A percentile compares a stretch with the other conserved stretches of the same genome.
Evolutionary conservation across 2,113 vertebrate species (phyloP).

Genomic region (Saccopteryx leptura): DNA sequence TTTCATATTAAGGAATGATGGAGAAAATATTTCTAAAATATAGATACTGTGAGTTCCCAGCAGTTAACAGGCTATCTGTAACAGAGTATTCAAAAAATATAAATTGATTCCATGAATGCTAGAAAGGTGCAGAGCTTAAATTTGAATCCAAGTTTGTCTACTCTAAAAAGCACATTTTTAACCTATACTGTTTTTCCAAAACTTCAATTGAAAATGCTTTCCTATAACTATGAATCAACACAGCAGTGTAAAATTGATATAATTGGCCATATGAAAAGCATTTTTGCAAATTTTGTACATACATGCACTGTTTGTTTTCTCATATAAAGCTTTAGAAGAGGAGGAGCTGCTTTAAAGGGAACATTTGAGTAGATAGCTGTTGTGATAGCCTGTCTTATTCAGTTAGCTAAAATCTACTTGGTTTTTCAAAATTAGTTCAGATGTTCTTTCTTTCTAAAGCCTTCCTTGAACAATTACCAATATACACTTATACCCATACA

Average conservation of each 20-base stretch:
- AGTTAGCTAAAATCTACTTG: not conserved
- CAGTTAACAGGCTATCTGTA: constrained; percentile 2
- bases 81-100: constrained; percentile 13
- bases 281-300: constrained; percentile 37
- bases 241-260: constrained; percentile 13
- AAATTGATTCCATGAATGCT: not conserved
- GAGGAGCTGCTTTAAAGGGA: not conserved
- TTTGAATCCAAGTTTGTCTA: constrained; percentile 31
- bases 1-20: constrained; percentile 11
- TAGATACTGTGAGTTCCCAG: not conserved
- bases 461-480: not conserved
- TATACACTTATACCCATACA: not conserved
- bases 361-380: not conserved
- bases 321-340: not conserved
- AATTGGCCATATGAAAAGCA: not conserved
- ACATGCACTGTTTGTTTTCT: not conserved
- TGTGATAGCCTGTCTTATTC: not conserved
- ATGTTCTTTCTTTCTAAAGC: constrained; percentile 11
- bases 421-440: not conserved
- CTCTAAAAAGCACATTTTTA: constrained; percentile 53
- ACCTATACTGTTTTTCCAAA: constrained; percentile 41
- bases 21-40: constrained; percentile 42
- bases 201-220: constrained; percentile 53
- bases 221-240: not conserved
- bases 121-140: constrained; percentile 9